Conservation (phyloP, 2,113 vertebrate genomes). For the Fulica atra region DNA sequence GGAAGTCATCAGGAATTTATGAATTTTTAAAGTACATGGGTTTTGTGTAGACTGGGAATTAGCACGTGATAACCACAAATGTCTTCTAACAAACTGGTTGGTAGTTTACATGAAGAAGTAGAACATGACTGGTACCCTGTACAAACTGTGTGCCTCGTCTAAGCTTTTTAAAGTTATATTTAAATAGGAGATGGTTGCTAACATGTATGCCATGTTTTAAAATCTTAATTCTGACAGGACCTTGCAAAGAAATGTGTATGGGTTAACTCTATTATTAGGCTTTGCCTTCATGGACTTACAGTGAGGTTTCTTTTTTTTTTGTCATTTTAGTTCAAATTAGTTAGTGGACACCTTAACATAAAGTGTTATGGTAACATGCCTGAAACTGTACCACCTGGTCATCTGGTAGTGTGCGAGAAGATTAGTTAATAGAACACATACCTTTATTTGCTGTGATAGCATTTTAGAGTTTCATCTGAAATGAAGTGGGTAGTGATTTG, state of each 20-base stretch:
- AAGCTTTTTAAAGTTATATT: not conserved
- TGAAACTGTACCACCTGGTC: not conserved
- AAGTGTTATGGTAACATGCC: not conserved
- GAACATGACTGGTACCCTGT: not conserved
- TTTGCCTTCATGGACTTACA: not conserved
- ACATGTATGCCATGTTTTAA: not conserved
- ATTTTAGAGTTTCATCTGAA: not conserved
- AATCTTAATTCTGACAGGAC: not conserved
- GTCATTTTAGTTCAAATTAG: not conserved
- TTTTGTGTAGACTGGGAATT: not conserved
- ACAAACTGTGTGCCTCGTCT: not conserved
- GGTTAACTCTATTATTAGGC: not conserved
- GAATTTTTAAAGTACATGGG: not conserved
- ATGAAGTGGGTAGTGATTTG: not conserved
- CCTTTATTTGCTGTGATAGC: not conserved
- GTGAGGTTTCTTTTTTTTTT: not conserved
- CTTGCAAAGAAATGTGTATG: not conserved
- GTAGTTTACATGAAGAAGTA: not conserved
- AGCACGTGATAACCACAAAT: fast-evolving
- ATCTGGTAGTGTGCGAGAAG: fast-evolving
- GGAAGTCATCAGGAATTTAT: not conserved
- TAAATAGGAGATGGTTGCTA: not conserved
- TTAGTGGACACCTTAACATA: not conserved
- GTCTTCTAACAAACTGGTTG: not conserved
- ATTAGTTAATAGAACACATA: not conserved